Percentiles rank a stretch among this genome's conserved stretches.
These are phyloP conservation scores for Arenaria interpres DNA, from an alignment of 2,113 vertebrate genomes.

Conservation along the genomic window DNA sequence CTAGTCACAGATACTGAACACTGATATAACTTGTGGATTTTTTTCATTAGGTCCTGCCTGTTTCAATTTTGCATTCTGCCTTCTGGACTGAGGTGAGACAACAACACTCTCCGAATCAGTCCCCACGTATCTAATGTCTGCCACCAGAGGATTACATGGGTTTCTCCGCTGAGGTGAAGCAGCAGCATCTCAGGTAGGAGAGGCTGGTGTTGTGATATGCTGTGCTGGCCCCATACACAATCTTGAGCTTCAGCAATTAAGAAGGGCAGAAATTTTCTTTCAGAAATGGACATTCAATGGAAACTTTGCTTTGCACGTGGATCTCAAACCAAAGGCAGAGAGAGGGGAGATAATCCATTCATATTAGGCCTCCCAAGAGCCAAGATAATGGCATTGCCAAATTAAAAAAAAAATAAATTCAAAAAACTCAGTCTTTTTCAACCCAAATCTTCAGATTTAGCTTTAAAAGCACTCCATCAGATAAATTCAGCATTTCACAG, in stretches of 20 bases:
- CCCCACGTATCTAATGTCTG: not conserved
- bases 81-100: not conserved
- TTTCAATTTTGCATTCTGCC: not conserved
- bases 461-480: not conserved
- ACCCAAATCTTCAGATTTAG: not conserved
- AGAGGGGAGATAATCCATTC: not conserved
- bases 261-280: not conserved
- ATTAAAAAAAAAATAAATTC: not conserved
- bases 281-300: not conserved
- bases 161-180: not conserved
- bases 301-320: not conserved
- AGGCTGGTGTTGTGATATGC: not conserved
- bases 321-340: not conserved
- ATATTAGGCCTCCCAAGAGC: not conserved
- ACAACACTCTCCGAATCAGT: not conserved
- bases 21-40: not conserved
- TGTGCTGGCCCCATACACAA: not conserved
- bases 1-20: not conserved
- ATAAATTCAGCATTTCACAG: not conserved
- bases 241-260: not conserved
- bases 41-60: not conserved
- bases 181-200: rapidly evolving
- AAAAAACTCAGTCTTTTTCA: not conserved
- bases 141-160: not conserved
- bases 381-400: not conserved